Evolutionary conservation across 2,888 invertebrate genomes (phyloP).

Genomic region (Hymenopus coronatus): DNA sequence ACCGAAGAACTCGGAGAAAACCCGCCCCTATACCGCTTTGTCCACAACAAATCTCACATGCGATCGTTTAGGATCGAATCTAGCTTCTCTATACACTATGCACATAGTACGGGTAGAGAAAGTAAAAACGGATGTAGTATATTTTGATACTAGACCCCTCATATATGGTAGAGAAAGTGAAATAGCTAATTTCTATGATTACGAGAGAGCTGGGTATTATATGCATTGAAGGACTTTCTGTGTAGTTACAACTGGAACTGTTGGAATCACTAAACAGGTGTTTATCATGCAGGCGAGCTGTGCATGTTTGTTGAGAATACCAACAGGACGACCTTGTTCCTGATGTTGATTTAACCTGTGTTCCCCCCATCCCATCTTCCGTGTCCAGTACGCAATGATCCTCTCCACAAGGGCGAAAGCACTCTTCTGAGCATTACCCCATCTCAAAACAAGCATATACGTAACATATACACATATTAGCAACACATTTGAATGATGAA

Average conservation of each 20-base stretch:
- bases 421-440: neutral
- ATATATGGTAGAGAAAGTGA: too few species aligned
- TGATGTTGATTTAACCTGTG: neutral
- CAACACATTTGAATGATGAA: constrained; percentile 19
- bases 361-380: neutral
- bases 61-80: too few species aligned
- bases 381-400: neutral
- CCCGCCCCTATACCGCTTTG: too few species aligned
- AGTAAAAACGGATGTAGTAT: too few species aligned
- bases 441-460: neutral
- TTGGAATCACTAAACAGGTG: neutral
- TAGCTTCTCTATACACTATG: too few species aligned
- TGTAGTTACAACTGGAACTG: neutral
- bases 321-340: neutral
- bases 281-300: neutral
- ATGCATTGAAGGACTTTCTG: too few species aligned
- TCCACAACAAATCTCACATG: too few species aligned
- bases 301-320: neutral
- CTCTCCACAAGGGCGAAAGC: neutral
- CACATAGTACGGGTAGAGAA: too few species aligned
- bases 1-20: too few species aligned
- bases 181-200: too few species aligned
- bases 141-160: too few species aligned
- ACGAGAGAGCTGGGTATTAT: too few species aligned
- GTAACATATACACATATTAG: neutral